phyloP scores from a whole-genome alignment of 1,140 invertebrate genomes.

The Lanistes nyassanus region DNA sequence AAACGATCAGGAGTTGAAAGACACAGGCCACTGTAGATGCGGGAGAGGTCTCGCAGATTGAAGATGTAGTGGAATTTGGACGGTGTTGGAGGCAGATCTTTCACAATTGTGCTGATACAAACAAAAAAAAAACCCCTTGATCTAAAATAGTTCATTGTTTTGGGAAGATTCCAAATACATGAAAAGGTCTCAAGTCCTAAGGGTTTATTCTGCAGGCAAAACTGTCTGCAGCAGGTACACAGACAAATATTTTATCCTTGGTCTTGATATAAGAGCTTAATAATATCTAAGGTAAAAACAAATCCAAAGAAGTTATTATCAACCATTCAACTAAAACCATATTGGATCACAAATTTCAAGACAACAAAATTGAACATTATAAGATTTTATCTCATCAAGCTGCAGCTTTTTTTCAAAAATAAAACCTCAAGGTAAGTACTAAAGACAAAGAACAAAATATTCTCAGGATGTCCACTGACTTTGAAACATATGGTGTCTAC shows the following conservation, averaged over 20 bases:
- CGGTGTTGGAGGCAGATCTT: constrained; percentile 87
- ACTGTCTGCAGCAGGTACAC: no score
- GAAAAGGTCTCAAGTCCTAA: no score
- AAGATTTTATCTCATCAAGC: no score
- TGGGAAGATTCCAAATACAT: no score
- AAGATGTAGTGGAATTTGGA: constrained; percentile 95
- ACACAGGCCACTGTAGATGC: constrained; percentile 82
- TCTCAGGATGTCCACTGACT: background rate
- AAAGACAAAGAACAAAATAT: background rate
- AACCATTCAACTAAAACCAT: no score
- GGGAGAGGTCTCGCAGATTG: constrained; percentile 88
- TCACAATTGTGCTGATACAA: constrained; percentile 72
- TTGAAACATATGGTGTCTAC: background rate
- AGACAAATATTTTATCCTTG: no score
- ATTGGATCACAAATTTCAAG: background rate
- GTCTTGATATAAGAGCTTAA: background rate
- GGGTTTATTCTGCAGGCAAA: no score
- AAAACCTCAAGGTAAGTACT: background rate
- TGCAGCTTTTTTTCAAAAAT: background rate
- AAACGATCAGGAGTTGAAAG: constrained; percentile 78
- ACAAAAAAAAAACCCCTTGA: constrained; percentile 16
- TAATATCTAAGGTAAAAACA: background rate
- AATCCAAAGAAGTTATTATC: background rate
- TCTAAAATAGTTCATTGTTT: no score
- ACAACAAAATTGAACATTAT: background rate